phyloP scores from a whole-genome alignment of 2,888 invertebrate species.

The Operophtera brumata region DNA sequence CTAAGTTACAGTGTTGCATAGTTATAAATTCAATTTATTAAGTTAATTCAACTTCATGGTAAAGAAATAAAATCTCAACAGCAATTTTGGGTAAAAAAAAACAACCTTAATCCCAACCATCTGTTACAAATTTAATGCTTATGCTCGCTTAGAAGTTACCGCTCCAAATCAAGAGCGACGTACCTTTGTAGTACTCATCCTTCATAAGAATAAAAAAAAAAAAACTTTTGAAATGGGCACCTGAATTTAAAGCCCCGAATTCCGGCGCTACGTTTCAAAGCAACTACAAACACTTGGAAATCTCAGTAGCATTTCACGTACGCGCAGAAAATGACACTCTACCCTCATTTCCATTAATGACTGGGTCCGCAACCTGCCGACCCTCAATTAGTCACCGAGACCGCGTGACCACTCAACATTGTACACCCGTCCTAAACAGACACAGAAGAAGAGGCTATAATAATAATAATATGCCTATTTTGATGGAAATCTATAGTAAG shows the following conservation, averaged over 20 bases:
- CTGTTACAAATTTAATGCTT: too few relatives aligned
- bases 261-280: not conserved
- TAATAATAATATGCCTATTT: not conserved
- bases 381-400: slow-evolving; percentile 27
- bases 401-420: slow-evolving; percentile 16
- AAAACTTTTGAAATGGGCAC: not conserved
- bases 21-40: too few relatives aligned
- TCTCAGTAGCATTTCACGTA: slow-evolving; percentile 21
- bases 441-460: not conserved
- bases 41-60: too few relatives aligned
- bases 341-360: slow-evolving; percentile 29
- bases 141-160: too few relatives aligned
- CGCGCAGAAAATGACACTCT: slow-evolving; percentile 21
- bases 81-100: too few relatives aligned
- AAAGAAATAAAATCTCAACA: too few relatives aligned
- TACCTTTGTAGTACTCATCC: too few relatives aligned
- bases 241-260: not conserved
- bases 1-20: too few relatives aligned
- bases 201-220: not conserved
- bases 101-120: too few relatives aligned
- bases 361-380: slow-evolving; percentile 11
- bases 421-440: slow-evolving; percentile 15
- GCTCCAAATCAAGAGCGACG: too few relatives aligned
- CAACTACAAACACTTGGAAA: not conserved
- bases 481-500: too few relatives aligned